These are phyloP conservation scores for Sitodiplosis mosellana DNA, from an alignment of 1,140 invertebrate species.

Conservation along the genomic window DNA sequence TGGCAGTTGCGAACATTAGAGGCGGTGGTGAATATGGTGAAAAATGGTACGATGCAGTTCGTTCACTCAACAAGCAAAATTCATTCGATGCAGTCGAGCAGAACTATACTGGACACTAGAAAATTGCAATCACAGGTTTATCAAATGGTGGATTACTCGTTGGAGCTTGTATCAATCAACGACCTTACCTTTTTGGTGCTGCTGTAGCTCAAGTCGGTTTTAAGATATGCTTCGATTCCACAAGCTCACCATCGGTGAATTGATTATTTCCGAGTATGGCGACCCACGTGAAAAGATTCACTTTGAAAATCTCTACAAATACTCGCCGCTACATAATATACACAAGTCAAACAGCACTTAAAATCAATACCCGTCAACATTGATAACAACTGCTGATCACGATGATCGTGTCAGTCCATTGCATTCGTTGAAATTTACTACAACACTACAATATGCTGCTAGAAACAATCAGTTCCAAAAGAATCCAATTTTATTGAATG, in stretches of 20 bases:
- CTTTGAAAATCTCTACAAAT: constrained; percentile 59
- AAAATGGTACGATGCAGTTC: constrained; percentile 67
- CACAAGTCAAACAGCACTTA: constrained; percentile 26
- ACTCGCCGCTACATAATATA: constrained; percentile 75
- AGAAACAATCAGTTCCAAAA: constrained; percentile 38
- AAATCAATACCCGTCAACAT: constrained; percentile 61
- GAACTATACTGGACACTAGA: constrained; percentile 45
- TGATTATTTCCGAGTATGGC: constrained; percentile 78
- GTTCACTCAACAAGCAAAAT: constrained; percentile 69
- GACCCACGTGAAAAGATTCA: constrained; percentile 54
- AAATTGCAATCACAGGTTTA: constrained; percentile 66
- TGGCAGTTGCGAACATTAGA: constrained; percentile 78
- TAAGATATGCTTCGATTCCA: constrained; percentile 73
- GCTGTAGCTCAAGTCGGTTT: constrained; percentile 38
- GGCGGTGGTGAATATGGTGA: constrained; percentile 83
- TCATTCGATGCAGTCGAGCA: constrained; percentile 65
- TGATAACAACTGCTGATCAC: constrained; percentile 83
- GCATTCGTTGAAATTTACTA: constrained; percentile 84
- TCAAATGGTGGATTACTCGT: constrained; percentile 80
- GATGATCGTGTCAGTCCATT: constrained; percentile 87
- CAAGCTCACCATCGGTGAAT: constrained; percentile 77
- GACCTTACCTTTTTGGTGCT: constrained; percentile 66
- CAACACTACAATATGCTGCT: constrained; percentile 60
- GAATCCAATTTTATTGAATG: constrained; percentile 65
- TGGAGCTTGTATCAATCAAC: constrained; percentile 61